Evolutionary conservation across 2,888 invertebrate species (phyloP), one percentile per base, ranked within the genome.

Genomic region (Mythimna ferrago): DNA sequence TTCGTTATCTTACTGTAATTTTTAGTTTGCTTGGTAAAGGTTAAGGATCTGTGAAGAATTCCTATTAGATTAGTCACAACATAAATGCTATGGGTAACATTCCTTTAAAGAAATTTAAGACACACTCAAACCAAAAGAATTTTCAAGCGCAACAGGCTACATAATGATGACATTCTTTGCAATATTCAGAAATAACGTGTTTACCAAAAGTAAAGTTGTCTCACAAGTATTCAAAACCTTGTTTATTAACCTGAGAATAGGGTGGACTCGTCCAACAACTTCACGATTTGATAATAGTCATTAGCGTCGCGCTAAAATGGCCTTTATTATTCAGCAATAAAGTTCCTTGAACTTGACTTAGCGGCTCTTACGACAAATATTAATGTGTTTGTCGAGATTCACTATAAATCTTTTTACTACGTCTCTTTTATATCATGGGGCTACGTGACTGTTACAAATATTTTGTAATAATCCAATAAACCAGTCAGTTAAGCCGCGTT

Each of bases 331-430:
- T 74, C 67, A 6, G 78, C 67, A 76, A 76, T 86, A 84, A 66
- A 75, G 86, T 72, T 82, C 81, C 86, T 79, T 86, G 85, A 86
- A 82, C 80, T 85, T 85, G 86, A 79, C 75, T 73, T 66, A 76
- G 80, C 70, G 70, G 75, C 66, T 48, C 56, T 67, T 73, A 61
- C 72, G 73, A 73, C 63, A 70, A 71, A 80, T 73, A 71, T 69
- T 53, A 66, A 81, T 79, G 48, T 77, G 78, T 82, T 77, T 82
- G 35, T 21, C 61, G 82, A 71, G 64, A 72, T 56, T 51, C 41
- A 62, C 61, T 71, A 66, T 64, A 58, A 69, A 72, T 74, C 64
- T 77, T 63, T 77, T 60, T 44, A 61, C 32, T 56, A 41, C 21
- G 14, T 54, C 19, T 73, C 76, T 58, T 38, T 73, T 73, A 67